A percentile compares a stretch with the other conserved stretches of the same genome.
Conservation (phyloP, 2,797 vertebrate species). For the Bradypodion pumilum region DNA sequence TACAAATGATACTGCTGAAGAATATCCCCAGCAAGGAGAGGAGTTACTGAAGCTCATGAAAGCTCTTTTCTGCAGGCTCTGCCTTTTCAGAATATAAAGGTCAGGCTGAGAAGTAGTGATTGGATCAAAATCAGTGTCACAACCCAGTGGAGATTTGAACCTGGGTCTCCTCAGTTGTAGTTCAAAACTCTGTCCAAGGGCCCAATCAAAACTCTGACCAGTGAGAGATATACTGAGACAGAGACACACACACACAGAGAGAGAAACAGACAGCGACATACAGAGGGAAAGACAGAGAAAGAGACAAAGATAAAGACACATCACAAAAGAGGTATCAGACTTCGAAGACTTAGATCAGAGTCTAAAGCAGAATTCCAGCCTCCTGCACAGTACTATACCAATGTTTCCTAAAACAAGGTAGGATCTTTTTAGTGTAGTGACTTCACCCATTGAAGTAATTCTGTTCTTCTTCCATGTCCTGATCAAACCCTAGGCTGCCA, state of each 20-base stretch:
- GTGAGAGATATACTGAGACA: too few species aligned
- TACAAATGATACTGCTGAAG: too few species aligned
- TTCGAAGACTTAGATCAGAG: background rate
- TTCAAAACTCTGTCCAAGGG: background rate
- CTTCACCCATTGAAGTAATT: too few species aligned
- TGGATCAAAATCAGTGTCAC: background rate
- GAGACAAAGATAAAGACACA: too few species aligned
- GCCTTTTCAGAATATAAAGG: background rate
- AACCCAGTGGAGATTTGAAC: background rate
- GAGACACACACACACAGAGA: too few species aligned
- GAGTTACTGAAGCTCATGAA: background rate
- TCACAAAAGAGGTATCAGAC: background rate
- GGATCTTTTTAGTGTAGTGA: background rate
- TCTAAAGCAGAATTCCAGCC: background rate
- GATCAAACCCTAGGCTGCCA: too few species aligned
- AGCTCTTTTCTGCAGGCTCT: background rate
- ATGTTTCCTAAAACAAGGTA: background rate
- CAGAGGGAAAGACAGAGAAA: too few species aligned
- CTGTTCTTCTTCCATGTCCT: too few species aligned
- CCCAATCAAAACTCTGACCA: too few species aligned
- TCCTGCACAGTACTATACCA: background rate
- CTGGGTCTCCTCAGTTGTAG: background rate
- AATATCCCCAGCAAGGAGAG: background rate
- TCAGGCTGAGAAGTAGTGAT: background rate
- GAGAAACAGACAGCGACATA: too few species aligned